A percentile compares a stretch with the other conserved stretches of the same genome.
phyloP scores from a whole-genome alignment of 2,797 vertebrate genomes.

The Acipenser oxyrinchus region DNA sequence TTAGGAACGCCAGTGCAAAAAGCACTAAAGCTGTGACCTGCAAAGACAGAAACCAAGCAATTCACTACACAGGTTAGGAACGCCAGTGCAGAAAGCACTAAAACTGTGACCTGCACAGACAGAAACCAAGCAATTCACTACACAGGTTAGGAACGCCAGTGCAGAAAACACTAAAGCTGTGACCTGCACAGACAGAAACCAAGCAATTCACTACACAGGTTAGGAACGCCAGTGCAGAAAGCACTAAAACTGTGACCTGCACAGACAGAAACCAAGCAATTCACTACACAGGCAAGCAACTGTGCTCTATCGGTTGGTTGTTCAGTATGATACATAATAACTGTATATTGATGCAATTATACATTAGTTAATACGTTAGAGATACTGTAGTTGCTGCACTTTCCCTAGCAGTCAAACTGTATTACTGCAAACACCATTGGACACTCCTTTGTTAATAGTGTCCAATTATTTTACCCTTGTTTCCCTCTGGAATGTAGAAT shows the following conservation, averaged over 20 bases:
- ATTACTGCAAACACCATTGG: too few relatives aligned
- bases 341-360: too few relatives aligned
- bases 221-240: conserved; percentile 87
- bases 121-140: conserved; percentile 8
- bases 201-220: conserved; percentile 17
- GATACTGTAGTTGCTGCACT: too few relatives aligned
- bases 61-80: conserved; percentile 56
- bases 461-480: too few relatives aligned
- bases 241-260: conserved; percentile 84
- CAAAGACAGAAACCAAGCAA: conserved; percentile 15
- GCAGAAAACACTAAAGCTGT: conserved; percentile 87
- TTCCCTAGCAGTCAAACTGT: too few relatives aligned
- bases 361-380: too few relatives aligned
- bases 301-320: too few relatives aligned
- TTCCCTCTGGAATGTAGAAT: too few relatives aligned
- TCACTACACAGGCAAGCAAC: too few relatives aligned
- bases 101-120: conserved; percentile 71
- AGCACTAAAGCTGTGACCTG: conserved; percentile 88
- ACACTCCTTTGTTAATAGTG: too few relatives aligned
- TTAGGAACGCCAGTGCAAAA: conserved; percentile 86
- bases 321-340: too few relatives aligned
- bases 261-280: conserved; percentile 16
- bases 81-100: conserved; percentile 86
- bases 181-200: conserved; percentile 55
- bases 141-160: conserved; percentile 72